Percentiles rank a stretch among this genome's conserved stretches.
These are phyloP conservation scores for Mesoclemmys tuberculata DNA, from an alignment of 2,113 vertebrate species.

Conservation along the genomic window DNA sequence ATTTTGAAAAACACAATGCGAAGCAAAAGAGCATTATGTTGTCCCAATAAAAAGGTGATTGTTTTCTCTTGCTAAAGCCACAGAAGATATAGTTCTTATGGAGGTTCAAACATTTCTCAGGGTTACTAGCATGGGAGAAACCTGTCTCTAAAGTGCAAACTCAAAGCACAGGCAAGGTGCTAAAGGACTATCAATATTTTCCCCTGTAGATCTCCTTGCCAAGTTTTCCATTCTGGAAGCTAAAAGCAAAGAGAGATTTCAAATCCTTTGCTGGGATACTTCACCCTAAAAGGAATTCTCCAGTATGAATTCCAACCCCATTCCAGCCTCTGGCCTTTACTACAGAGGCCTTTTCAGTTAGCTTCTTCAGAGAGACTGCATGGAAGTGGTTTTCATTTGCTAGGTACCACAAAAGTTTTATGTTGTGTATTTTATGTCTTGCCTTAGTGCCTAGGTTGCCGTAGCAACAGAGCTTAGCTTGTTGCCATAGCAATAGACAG, in stretches of 20 bases:
- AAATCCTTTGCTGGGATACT: background rate
- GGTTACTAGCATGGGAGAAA: background rate
- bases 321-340: background rate
- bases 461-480: too few species aligned
- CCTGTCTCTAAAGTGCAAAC: background rate
- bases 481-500: too few species aligned
- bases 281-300: background rate
- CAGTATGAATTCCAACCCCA: constrained; percentile 9
- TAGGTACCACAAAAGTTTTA: constrained; percentile 27
- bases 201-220: background rate
- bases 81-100: background rate
- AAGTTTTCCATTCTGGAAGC: background rate
- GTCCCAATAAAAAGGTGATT: background rate
- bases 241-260: background rate
- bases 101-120: background rate
- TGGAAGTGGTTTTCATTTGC: constrained; percentile 29
- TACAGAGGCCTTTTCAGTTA: background rate
- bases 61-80: background rate
- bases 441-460: too few species aligned
- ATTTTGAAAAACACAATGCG: background rate
- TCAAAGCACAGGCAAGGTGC: background rate
- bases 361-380: background rate
- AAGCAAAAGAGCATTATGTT: background rate
- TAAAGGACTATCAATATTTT: background rate
- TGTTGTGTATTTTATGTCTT: too few species aligned